A percentile compares a stretch with the other conserved stretches of the same genome.
phyloP scores from a whole-genome alignment of 2,888 invertebrate species.

The Yponomeuta malinellus region DNA sequence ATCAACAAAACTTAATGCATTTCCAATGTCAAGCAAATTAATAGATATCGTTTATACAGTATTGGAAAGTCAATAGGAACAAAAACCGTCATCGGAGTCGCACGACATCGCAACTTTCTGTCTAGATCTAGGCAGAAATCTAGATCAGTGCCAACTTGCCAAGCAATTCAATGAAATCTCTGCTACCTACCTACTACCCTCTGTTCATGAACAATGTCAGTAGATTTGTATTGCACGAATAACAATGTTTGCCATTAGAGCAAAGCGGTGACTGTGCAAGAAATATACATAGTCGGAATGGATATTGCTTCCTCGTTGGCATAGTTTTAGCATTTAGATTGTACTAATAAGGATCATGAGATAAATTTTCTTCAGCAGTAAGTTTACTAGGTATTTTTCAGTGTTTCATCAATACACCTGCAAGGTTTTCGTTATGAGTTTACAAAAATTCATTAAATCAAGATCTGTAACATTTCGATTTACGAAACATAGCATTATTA shows the following conservation, averaged over 20 bases:
- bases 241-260: background rate
- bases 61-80: background rate
- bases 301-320: background rate
- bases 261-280: background rate
- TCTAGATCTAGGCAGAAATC: background rate
- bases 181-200: background rate
- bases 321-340: background rate
- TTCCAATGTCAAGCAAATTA: background rate
- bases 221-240: background rate
- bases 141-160: background rate
- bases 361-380: background rate
- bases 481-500: background rate
- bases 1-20: background rate
- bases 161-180: background rate
- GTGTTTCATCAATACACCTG: background rate
- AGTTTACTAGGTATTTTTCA: background rate
- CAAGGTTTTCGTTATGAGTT: background rate
- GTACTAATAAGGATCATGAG: background rate
- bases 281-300: background rate
- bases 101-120: background rate
- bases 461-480: background rate
- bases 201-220: slow-evolving; percentile 1
- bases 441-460: background rate
- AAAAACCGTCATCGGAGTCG: background rate
- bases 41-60: background rate